phyloP scores from a whole-genome alignment of 2,888 invertebrate genomes.

The Amaurobius ferox region DNA sequence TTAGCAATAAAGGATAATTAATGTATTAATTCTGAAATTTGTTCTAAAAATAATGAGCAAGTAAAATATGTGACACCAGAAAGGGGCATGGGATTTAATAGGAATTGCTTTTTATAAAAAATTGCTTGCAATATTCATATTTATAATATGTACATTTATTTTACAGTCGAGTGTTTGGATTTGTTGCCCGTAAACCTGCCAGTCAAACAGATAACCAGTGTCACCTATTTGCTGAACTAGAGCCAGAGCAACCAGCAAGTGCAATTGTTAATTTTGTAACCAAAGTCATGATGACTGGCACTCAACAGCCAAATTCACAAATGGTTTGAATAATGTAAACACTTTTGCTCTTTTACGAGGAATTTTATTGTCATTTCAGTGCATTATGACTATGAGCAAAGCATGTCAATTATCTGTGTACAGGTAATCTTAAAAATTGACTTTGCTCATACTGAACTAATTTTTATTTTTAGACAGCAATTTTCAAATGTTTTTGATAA shows the following conservation, averaged over 20 bases:
- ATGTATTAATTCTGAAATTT: no score
- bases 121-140: no score
- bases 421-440: slow-evolving; percentile 43
- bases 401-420: slow-evolving; percentile 15
- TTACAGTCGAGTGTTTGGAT: slow-evolving; percentile 92
- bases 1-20: no score
- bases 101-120: no score
- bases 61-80: no score
- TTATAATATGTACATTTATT: no score
- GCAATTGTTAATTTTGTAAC: slow-evolving; percentile 84
- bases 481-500: slow-evolving; percentile 39
- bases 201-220: slow-evolving; percentile 94
- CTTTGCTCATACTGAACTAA: slow-evolving; percentile 44
- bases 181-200: slow-evolving; percentile 92
- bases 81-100: no score
- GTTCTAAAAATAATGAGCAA: no score
- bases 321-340: slow-evolving; percentile 41
- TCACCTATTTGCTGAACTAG: slow-evolving; percentile 96
- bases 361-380: not conserved
- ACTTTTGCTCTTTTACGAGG: not conserved
- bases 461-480: slow-evolving; percentile 54
- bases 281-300: slow-evolving; percentile 83
- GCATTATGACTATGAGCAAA: not conserved
- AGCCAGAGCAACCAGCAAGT: slow-evolving; percentile 91
- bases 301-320: slow-evolving; percentile 45